Evolutionary conservation across 2,113 vertebrate genomes (phyloP).

Genomic region (Campylomormyrus numenius): DNA sequence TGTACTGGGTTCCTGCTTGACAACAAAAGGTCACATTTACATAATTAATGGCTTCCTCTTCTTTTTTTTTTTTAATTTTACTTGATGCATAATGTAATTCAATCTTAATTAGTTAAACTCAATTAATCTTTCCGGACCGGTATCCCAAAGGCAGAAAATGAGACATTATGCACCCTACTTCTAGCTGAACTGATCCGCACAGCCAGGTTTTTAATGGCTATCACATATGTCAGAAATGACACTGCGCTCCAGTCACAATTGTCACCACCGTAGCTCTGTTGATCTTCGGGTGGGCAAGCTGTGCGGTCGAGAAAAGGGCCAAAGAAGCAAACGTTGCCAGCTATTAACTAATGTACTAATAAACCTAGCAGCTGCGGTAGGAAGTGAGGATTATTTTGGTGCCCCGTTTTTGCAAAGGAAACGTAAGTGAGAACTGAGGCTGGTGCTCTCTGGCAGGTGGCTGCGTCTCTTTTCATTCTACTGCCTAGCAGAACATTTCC

Average conservation of each 20-base stretch:
- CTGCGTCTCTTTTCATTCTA: background rate
- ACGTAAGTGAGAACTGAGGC: background rate
- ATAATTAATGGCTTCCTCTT: conserved; percentile 11
- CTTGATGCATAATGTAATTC: conserved; percentile 8
- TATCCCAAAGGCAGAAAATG: background rate
- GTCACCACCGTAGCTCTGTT: background rate
- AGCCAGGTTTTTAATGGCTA: background rate
- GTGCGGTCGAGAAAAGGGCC: background rate
- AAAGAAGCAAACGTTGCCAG: background rate
- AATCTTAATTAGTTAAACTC: background rate
- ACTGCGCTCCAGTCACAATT: background rate
- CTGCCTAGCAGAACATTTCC: background rate
- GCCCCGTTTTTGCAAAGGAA: background rate
- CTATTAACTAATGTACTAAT: background rate
- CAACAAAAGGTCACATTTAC: conserved; percentile 26
- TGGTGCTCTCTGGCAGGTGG: background rate
- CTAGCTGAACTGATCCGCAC: background rate
- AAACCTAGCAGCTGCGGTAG: background rate
- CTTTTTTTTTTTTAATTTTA: background rate
- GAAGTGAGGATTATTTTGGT: background rate
- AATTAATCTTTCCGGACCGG: background rate
- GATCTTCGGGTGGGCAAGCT: background rate
- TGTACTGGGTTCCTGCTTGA: background rate
- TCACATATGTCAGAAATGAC: background rate
- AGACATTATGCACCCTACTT: background rate